phyloP scores from a whole-genome alignment of 2,113 vertebrate genomes.

The Arvicanthis niloticus region DNA sequence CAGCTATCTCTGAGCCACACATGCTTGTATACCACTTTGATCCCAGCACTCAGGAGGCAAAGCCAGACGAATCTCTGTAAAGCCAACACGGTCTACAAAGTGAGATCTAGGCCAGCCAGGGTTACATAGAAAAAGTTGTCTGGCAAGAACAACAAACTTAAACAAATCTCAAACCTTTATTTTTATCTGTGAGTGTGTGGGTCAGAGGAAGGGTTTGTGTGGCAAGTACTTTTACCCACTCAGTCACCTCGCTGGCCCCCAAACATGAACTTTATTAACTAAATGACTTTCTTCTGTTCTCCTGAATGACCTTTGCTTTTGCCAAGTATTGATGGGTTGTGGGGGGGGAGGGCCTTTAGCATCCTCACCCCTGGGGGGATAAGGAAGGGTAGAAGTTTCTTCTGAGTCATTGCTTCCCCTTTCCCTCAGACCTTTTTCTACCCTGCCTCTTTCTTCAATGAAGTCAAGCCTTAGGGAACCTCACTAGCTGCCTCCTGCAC shows the following conservation, averaged over 20 bases:
- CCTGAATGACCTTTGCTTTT: slow-evolving; percentile 30
- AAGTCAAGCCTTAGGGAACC: slow-evolving; percentile 8
- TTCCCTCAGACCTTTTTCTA: neutral
- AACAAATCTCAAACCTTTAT: neutral
- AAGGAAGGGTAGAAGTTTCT: neutral
- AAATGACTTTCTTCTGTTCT: neutral
- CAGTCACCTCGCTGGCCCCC: neutral
- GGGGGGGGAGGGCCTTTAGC: neutral
- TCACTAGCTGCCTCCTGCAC: slow-evolving; percentile 29
- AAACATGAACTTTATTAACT: neutral
- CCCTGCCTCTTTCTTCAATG: neutral
- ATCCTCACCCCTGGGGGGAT: neutral
- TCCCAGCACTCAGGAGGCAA: neutral
- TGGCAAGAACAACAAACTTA: neutral
- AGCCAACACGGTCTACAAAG: neutral
- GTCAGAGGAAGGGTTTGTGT: neutral
- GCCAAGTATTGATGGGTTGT: neutral
- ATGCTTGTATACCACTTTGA: too few species aligned
- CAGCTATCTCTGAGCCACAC: neutral
- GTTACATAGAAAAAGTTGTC: neutral
- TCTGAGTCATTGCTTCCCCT: neutral
- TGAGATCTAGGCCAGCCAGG: neutral
- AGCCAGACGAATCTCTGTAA: neutral
- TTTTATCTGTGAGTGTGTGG: neutral
- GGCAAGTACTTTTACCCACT: neutral